phyloP scores from a whole-genome alignment of 35 echinoderm and acorn worm species.

The Amphiura filiformis region DNA sequence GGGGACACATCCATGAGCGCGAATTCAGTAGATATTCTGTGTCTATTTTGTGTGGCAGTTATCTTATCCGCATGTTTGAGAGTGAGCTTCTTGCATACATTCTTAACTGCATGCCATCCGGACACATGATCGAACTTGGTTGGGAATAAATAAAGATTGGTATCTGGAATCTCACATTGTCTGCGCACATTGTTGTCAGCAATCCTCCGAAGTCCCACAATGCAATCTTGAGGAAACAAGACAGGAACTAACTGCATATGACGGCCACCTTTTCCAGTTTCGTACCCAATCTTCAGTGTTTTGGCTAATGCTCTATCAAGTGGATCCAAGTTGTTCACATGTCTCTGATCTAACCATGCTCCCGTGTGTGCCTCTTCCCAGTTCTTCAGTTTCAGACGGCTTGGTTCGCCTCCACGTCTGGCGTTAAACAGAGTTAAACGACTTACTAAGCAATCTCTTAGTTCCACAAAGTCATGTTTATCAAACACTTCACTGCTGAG shows the following conservation, averaged over 20 bases:
- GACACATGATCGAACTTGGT: constrained; percentile 14
- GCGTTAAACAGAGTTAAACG: constrained; percentile 44
- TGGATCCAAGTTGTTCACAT: neutral
- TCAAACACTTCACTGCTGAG: neutral
- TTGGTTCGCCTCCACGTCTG: constrained; percentile 46
- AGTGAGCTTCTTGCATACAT: constrained; percentile 11
- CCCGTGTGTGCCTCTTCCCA: constrained; percentile 31
- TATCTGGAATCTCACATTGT: neutral
- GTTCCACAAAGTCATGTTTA: constrained; percentile 9
- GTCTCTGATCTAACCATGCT: neutral
- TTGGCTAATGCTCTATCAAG: neutral
- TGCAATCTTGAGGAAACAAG: neutral
- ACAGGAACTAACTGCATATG: neutral
- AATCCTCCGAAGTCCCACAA: neutral
- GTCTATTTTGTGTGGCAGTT: neutral
- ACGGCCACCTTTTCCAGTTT: neutral
- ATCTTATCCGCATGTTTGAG: neutral
- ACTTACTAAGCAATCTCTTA: constrained; percentile 25
- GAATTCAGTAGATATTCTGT: neutral
- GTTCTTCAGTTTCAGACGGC: constrained; percentile 21
- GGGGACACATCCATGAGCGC: neutral
- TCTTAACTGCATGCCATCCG: constrained; percentile 42
- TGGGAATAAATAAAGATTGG: constrained; percentile 36
- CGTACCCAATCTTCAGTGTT: neutral
- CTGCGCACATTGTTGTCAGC: neutral